Percentiles rank a stretch among this genome's conserved stretches.
Evolutionary conservation across 2,113 vertebrate genomes (phyloP).

Genomic region (Sakesphorus luctuosus): DNA sequence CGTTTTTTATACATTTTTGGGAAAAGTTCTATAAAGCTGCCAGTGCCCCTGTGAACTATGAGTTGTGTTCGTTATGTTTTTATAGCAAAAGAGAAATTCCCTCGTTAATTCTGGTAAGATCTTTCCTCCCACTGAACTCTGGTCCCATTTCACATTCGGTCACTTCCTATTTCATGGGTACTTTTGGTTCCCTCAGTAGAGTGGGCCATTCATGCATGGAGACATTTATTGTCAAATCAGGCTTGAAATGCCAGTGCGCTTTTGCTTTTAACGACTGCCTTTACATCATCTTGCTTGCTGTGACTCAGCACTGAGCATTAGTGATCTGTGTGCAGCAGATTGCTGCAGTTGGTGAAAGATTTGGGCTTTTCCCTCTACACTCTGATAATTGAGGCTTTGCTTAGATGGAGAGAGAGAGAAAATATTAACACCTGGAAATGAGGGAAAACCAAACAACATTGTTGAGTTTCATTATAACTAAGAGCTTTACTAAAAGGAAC

Average conservation of each 20-base stretch:
- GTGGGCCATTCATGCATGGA: slow-evolving; percentile 20
- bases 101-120: neutral
- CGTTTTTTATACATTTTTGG: neutral
- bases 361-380: slow-evolving; percentile 6
- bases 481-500: slow-evolving; percentile 53
- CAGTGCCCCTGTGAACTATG: neutral
- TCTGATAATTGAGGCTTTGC: slow-evolving; percentile 3
- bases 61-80: neutral
- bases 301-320: slow-evolving; percentile 41
- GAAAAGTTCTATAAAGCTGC: neutral
- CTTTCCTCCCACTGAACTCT: neutral
- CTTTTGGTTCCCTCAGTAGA: slow-evolving; percentile 17
- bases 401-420: neutral
- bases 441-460: slow-evolving; percentile 32
- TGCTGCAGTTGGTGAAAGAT: neutral
- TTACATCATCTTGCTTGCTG: slow-evolving; percentile 29
- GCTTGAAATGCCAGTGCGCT: slow-evolving; percentile 71
- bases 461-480: slow-evolving; percentile 33
- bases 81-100: neutral
- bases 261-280: slow-evolving; percentile 56
- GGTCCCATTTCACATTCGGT: neutral
- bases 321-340: slow-evolving; percentile 11
- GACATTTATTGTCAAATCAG: slow-evolving; percentile 56
- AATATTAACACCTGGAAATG: slow-evolving; percentile 21
- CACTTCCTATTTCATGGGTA: slow-evolving; percentile 27